These are phyloP conservation scores for Catharus minimus DNA, from an alignment of 2,113 vertebrate species.

Conservation along the genomic window DNA sequence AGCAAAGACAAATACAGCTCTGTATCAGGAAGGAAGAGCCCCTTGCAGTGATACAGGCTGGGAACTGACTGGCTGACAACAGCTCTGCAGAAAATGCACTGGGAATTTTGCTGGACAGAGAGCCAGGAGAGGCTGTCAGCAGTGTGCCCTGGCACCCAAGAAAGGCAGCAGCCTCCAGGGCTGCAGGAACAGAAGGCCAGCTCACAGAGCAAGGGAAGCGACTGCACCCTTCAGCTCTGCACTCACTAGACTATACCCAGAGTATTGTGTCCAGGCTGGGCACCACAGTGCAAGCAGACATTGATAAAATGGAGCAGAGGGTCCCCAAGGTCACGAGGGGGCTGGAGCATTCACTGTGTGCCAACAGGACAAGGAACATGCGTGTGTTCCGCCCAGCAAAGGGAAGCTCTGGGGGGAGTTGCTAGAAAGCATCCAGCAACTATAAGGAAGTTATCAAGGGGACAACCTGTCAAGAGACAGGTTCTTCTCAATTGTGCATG, in stretches of 20 bases:
- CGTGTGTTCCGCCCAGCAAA: fast-evolving
- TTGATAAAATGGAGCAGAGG: background rate
- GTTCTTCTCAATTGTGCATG: background rate
- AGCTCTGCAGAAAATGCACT: background rate
- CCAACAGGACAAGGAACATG: background rate
- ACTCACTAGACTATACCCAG: background rate
- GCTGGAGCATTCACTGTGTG: background rate
- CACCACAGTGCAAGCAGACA: background rate
- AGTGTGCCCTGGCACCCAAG: background rate
- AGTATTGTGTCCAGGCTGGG: background rate
- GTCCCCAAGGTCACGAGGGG: background rate
- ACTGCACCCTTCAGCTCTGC: background rate
- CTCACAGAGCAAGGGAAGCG: background rate
- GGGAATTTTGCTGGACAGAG: background rate
- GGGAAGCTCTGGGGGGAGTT: fast-evolving
- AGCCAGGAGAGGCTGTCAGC: background rate
- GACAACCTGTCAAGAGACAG: background rate
- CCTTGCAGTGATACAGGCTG: background rate
- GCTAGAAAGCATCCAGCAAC: background rate
- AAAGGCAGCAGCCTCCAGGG: background rate
- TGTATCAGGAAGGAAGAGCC: background rate
- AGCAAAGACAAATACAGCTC: background rate
- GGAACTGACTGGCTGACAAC: background rate
- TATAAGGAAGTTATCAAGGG: background rate
- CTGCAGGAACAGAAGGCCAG: background rate